Conservation (phyloP, 2,888 invertebrate genomes). For the Stratiomys singularior region DNA sequence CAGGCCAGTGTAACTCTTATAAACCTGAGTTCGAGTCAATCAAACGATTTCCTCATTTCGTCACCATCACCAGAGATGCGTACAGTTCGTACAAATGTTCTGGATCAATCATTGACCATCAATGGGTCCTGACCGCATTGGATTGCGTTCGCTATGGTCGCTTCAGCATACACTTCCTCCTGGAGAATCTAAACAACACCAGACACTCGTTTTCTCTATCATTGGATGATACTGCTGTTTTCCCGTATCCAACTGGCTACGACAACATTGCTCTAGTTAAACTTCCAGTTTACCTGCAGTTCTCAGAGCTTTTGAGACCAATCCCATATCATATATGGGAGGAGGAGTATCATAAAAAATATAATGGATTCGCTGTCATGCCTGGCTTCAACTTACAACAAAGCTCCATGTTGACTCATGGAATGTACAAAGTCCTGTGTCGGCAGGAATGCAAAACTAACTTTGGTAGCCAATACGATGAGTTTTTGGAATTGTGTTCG, state of each 20-base stretch:
- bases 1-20: too few species aligned
- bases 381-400: conserved; percentile 49
- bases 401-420: conserved; percentile 49
- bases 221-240: conserved; percentile 36
- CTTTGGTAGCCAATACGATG: conserved; percentile 30
- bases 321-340: background rate
- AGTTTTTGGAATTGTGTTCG: conserved; percentile 46
- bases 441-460: conserved; percentile 19
- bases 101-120: conserved; percentile 47
- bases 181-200: background rate
- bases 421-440: conserved; percentile 44
- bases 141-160: conserved; percentile 12
- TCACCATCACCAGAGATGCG: background rate
- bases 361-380: conserved; percentile 44
- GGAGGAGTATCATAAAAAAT: too few species aligned
- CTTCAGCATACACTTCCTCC: background rate
- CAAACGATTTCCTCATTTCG: conserved; percentile 49
- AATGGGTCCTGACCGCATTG: conserved; percentile 47
- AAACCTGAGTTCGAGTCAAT: background rate
- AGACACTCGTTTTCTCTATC: conserved; percentile 15
- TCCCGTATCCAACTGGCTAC: conserved; percentile 46
- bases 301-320: conserved; percentile 15
- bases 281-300: conserved; percentile 36
- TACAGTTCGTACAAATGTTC: background rate
- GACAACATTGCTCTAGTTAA: conserved; percentile 50